Percentiles rank a stretch among this genome's conserved stretches.
Conservation (phyloP, 2,113 vertebrate species). For the Macrotus californicus region DNA sequence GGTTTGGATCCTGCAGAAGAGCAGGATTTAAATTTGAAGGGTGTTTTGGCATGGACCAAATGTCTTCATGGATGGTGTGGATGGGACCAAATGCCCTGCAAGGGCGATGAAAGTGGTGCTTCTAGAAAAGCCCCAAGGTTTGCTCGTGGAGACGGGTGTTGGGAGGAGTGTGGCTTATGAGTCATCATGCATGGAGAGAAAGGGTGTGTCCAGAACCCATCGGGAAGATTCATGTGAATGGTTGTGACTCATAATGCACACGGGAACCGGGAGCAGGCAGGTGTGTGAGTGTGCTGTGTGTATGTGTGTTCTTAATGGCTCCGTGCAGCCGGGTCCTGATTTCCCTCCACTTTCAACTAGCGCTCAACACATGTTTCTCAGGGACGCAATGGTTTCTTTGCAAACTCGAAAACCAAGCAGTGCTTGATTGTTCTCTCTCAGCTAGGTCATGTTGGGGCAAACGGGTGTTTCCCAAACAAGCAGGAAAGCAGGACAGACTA, state of each 20-base stretch:
- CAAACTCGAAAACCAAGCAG: no score
- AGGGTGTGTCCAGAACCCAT: fast-evolving
- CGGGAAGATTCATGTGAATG: fast-evolving
- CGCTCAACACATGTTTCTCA: fast-evolving
- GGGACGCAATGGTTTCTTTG: fast-evolving
- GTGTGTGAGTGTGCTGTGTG: fast-evolving
- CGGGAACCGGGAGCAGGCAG: fast-evolving
- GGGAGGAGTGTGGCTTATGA: fast-evolving
- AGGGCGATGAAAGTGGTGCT: fast-evolving
- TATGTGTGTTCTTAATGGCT: fast-evolving
- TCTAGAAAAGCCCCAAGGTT: fast-evolving
- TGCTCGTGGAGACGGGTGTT: fast-evolving
- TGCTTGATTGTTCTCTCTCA: fast-evolving
- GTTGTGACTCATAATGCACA: fast-evolving
- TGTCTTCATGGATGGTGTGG: background rate
- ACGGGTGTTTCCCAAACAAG: background rate
- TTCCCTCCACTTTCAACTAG: fast-evolving
- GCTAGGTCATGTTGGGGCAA: background rate
- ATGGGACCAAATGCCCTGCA: background rate
- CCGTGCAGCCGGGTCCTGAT: fast-evolving
- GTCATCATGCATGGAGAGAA: fast-evolving
- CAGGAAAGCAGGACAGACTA: fast-evolving
- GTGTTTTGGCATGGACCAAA: background rate
- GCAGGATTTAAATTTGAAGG: background rate
- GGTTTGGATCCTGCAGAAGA: background rate